Evolutionary conservation across 2,888 invertebrate genomes (phyloP), one percentile per base, ranked within the genome.

Genomic region (Eugnorisma glareosa): DNA sequence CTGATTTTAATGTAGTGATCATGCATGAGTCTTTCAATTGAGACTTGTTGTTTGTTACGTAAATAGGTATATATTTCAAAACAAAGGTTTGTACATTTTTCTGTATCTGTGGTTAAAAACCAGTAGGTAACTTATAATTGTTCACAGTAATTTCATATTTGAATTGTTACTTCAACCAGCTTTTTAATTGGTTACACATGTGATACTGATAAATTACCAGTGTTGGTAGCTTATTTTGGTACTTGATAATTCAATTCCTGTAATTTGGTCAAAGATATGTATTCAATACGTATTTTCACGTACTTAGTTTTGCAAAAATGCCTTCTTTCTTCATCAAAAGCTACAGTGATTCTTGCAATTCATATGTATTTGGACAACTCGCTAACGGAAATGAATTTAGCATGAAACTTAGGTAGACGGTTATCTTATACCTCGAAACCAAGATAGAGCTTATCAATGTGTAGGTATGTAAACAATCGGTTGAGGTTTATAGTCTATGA

Each of bases 401-500:
- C 48, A 11, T 70, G 74, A 81, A 81, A 75, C 64, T 73, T 74
- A 79, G 78, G 68, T 75, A 78, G 84, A 75, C 80, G 79, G 77
- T 88, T 92, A 91, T 91, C 90, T 81, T 80, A 86, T 90, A 88
- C 91, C 84, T 89, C 89, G 91, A 92, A 93, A 92, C 91, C 90
- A 89, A 91, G 92, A 92, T 93, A 93, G 73, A 79, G 68, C 64
- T 79, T 88, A 88, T 86, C 85, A 57, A 67, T 45, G 43, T 71
- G 54, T 82, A 69, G 68, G 77, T 82, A 69, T 70, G 77, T 79
- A 79, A 85, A 86, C 81, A 85, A 77, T 79, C 77, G 40, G 73
- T 61, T 82, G 87, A 67, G 81, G 86, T 85, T 80, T 69, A 64
- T 45, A 59, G 40, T 77, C 72, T 69, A 67, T 59, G 74, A 61